phyloP scores from a whole-genome alignment of 2,797 vertebrate genomes.

The Phoeniculus purpureus region DNA sequence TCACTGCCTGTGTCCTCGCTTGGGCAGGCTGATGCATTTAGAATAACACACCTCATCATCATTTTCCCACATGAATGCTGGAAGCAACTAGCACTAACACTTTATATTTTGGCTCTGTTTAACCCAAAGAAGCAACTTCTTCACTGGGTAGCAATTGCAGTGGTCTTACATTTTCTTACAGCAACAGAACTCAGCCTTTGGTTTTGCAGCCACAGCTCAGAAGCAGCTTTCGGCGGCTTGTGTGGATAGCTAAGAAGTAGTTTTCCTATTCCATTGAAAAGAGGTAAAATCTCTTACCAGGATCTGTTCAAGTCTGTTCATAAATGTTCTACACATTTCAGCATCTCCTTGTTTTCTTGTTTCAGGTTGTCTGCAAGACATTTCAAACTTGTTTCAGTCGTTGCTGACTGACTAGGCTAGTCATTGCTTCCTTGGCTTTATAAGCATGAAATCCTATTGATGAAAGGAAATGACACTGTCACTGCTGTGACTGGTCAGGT shows the following conservation, averaged over 20 bases:
- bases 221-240: not conserved
- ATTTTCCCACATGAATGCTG: not conserved
- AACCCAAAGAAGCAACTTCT: not conserved
- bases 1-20: not conserved
- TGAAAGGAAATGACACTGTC: not conserved
- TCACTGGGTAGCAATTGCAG: not conserved
- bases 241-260: not conserved
- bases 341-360: not conserved
- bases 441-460: not conserved
- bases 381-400: not conserved
- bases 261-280: not conserved
- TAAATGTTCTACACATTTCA: constrained; percentile 5
- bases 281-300: not conserved
- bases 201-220: not conserved
- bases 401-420: not conserved
- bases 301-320: not conserved
- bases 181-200: not conserved
- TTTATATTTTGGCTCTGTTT: not conserved
- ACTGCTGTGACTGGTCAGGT: too few species aligned
- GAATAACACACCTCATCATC: not conserved
- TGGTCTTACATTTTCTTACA: not conserved
- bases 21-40: not conserved
- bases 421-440: not conserved
- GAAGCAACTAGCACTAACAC: not conserved
- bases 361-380: not conserved